Percentiles rank a stretch among this genome's conserved stretches.
These are phyloP conservation scores for Scopus umbretta DNA, from an alignment of 2,113 vertebrate genomes.

Conservation along the genomic window DNA sequence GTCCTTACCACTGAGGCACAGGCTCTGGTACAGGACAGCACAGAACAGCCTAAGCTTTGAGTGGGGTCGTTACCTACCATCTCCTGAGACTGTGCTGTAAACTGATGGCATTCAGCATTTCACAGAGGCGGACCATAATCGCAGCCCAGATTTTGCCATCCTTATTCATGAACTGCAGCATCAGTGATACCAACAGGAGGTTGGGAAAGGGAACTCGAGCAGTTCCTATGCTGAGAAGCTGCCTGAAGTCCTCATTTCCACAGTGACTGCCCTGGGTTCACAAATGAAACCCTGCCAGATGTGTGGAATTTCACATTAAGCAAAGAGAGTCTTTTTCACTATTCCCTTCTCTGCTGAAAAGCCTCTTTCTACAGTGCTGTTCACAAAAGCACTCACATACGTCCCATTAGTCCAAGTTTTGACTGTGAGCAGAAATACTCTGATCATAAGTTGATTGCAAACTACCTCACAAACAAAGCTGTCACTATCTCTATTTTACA, in stretches of 20 bases:
- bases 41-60: not conserved
- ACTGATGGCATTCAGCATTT: not conserved
- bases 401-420: not conserved
- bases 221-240: not conserved
- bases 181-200: not conserved
- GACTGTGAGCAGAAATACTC: not conserved
- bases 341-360: not conserved
- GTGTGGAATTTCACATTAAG: not conserved
- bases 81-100: not conserved
- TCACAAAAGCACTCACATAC: not conserved
- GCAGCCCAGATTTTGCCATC: not conserved
- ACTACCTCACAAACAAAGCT: not conserved
- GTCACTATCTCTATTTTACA: not conserved
- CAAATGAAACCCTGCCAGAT: not conserved
- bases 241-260: not conserved
- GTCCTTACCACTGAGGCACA: not conserved
- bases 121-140: not conserved
- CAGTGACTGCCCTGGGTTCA: not conserved
- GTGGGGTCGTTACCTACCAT: not conserved
- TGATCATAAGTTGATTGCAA: not conserved
- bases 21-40: not conserved
- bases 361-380: not conserved
- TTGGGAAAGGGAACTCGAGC: not conserved
- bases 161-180: not conserved
- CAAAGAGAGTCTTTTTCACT: not conserved